Evolutionary conservation across 1,140 invertebrate species (phyloP), one percentile per base, ranked within the genome.

Genomic region (Drosophila kohkoa): DNA sequence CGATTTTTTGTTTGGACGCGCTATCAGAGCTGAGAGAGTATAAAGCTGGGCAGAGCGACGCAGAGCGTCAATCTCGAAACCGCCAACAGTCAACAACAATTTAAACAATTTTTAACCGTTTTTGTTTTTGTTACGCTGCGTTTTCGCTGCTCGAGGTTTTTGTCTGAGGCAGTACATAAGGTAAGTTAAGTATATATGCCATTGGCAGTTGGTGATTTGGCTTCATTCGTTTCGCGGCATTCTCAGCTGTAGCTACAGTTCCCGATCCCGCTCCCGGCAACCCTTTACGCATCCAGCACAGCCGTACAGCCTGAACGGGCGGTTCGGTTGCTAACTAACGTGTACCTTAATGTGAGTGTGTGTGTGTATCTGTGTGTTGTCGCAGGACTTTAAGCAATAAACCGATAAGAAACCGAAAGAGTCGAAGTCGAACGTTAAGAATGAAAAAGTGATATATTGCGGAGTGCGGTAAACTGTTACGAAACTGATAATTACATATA

Each of bases 211-310:
- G 71, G 68, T 75, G 81, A 74, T 85, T 89, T 79, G 78, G 85
- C 79, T 89, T 85, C 86, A 89, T 89, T 89, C 86, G 79, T 69
- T 78, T 66, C 81, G 86, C 85, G 86, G 71, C 81, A 78, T 89
- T 89, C 85, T 88, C 85, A 83, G 75, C 75, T 79, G 68, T 38
- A 57, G 64, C 64, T 67, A 49, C 75, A 64, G 79, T 66, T 55
- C 74, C 77, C 55, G 48, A 67, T 54, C 55, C 51, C 55, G 52
- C 62, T 68, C n/a, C 71, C 57, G 58, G 30, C 20, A 15, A 63
- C 25, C 51, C 52, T 35, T 15, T 38, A 28, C 48, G 3, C 41
- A 11, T 13, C 35, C 52, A 28, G 3, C 38, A 15, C 28, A 15
- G 20, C 32, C 28, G 16, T 4, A 35, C 13, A 55, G 45, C 32